Percentiles rank a stretch among this genome's conserved stretches.
These are phyloP conservation scores for Phoebastria nigripes DNA, from an alignment of 2,797 vertebrate genomes.

Conservation along the genomic window DNA sequence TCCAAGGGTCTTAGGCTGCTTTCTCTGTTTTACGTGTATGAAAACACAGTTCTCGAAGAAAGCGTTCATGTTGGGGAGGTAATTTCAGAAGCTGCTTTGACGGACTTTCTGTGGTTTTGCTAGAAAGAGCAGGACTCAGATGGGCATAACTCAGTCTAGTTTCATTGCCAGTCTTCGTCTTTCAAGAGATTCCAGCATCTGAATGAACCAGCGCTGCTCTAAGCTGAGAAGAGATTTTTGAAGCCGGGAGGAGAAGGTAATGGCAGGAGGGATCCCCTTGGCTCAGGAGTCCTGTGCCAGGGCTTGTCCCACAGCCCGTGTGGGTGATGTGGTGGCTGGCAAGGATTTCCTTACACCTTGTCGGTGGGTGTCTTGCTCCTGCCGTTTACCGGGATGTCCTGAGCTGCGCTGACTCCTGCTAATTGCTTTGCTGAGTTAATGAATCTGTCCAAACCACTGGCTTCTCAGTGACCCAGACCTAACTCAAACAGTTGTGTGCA, in stretches of 20 bases:
- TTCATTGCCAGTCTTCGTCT: neutral
- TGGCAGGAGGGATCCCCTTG: neutral
- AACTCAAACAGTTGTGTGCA: conserved; percentile 1
- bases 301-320: neutral
- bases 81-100: neutral
- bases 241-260: neutral
- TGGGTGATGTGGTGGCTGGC: neutral
- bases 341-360: neutral
- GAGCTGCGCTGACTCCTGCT: neutral
- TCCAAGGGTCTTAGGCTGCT: neutral
- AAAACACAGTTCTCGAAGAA: neutral
- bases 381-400: neutral
- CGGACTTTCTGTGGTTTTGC: neutral
- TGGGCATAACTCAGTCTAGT: fast-evolving
- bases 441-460: neutral
- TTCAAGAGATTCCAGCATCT: neutral
- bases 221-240: neutral
- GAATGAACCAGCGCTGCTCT: neutral
- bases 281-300: neutral
- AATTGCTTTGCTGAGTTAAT: conserved; percentile 17
- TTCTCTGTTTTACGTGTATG: neutral
- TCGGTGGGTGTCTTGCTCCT: neutral
- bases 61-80: fast-evolving
- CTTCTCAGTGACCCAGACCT: conserved; percentile 38
- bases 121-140: neutral